Percentiles rank a stretch among this genome's conserved stretches.
Evolutionary conservation across 2,888 invertebrate genomes (phyloP).

Genomic region (Salticus scenicus): DNA sequence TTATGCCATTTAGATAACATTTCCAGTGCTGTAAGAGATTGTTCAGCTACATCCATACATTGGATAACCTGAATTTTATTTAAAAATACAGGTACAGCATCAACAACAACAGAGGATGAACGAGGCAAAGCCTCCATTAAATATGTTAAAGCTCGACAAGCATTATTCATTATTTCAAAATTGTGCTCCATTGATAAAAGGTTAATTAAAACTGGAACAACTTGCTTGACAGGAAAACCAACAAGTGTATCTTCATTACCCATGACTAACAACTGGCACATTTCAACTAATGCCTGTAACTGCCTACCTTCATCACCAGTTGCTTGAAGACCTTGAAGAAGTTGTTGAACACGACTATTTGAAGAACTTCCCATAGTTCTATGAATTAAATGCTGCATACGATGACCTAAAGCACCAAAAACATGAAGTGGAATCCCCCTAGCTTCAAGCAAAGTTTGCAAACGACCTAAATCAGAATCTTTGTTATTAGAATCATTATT

Average conservation of each 20-base stretch:
- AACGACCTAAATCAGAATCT: conserved; percentile 95
- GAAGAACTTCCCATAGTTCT: conserved; percentile 93
- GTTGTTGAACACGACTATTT: conserved; percentile 91
- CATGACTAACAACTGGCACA: conserved; percentile 99
- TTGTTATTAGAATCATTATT: conserved; percentile 88
- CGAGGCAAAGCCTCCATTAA: conserved; percentile 99
- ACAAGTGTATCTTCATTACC: conserved; percentile 98
- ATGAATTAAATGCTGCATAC: conserved; percentile 96
- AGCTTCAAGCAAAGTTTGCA: conserved; percentile 95
- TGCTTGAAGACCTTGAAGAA: conserved; percentile 92
- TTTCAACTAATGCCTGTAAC: conserved; percentile 96
- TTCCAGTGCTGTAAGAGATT: conserved; percentile 96
- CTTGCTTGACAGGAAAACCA: conserved; percentile 97
- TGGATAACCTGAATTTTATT: conserved; percentile 98
- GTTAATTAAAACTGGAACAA: conserved; percentile 94
- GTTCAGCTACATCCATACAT: conserved; percentile 99
- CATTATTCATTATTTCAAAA: conserved; percentile 99
- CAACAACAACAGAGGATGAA: conserved; percentile 95
- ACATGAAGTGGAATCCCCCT: conserved; percentile 95
- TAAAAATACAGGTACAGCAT: conserved; percentile 96
- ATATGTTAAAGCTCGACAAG: conserved; percentile 97
- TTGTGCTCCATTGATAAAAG: conserved; percentile 97
- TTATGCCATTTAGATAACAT: conserved; percentile 97
- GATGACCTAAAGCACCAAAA: conserved; percentile 94
- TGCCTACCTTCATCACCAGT: conserved; percentile 96